Base-by-base conservation (phyloP, 2,113 vertebrate species). In the human (Homo sapiens) region DNA sequence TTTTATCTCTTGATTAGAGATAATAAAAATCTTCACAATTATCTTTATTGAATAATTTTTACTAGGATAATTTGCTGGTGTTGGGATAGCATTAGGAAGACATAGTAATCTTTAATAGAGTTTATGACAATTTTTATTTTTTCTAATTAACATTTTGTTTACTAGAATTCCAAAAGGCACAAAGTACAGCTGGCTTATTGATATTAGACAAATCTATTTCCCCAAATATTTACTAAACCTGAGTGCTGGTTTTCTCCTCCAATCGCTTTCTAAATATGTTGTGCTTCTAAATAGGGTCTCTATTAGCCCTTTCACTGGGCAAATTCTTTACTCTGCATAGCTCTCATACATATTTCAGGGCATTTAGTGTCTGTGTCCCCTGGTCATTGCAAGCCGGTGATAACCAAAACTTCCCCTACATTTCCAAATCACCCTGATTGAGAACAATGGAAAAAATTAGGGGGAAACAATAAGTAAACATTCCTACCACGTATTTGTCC, bases 21-120 rank as follows among this genome's bases (percentile, higher is more conserved):
- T n/a, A 94, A 78, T 89, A 89, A 76, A 86, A 97, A 82, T 89
- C 23, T 88, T 83, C 90, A 57, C 30, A 93, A 95, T 97, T 97
- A 89, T 81, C 94, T 95, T 97, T 59, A 20, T 81, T 89, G 57
- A 89, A 92, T 89, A 70, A 93, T 75, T 82, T 95, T 45, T 85
- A 12, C 20, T 84, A 14, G 78, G 50, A n/a, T 93, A 95, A 89
- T 95, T 88, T 85, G 35, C 18, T 87, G 38, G 18, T 8, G 22
- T 13, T 84, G 8, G 35, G 9, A 38, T 92, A 72, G 50, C 18
- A 93, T 73, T 85, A 59, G 92, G 50, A 96, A 80, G 30, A 79
- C 59, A 73, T 2, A 78, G 23, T 87, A 68, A 64, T 76, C 32
- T 92, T 13, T 13, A 59, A 7, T 50, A 75, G 25, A 73, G 27